Conservation (phyloP, 2,797 vertebrate species). For the Fistularia tabacaria region DNA sequence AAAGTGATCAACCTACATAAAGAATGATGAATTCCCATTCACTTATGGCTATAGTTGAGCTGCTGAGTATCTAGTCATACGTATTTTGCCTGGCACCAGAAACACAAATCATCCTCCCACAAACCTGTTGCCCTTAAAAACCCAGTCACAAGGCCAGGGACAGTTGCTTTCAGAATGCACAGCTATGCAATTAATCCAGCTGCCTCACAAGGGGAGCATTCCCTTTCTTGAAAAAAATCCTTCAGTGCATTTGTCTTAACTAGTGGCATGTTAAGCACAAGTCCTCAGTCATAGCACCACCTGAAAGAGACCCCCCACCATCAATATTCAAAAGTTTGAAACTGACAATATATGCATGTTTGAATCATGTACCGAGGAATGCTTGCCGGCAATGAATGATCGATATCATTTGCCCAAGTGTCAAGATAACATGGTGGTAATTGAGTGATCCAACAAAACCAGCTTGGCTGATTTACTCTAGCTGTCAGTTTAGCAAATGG, state of each 20-base stretch:
- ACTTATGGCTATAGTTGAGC: background rate
- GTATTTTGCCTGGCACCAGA: slow-evolving; percentile 39
- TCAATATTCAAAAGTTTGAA: slow-evolving; percentile 5
- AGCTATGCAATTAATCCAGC: slow-evolving; percentile 52
- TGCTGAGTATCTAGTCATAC: slow-evolving; percentile 9
- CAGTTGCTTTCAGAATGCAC: slow-evolving; percentile 54
- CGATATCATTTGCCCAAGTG: slow-evolving; percentile 55
- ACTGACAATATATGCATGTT: slow-evolving; percentile 1
- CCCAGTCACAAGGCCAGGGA: slow-evolving; percentile 33
- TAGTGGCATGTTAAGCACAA: slow-evolving; percentile 30
- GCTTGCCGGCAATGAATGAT: slow-evolving; percentile 32
- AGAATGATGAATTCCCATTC: background rate
- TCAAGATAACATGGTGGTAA: slow-evolving; percentile 52
- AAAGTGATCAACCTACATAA: background rate
- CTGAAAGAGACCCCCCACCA: slow-evolving; percentile 2
- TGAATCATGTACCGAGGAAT: slow-evolving; percentile 20
- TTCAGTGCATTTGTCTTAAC: slow-evolving; percentile 23
- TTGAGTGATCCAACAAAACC: slow-evolving; percentile 41
- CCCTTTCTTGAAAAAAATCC: slow-evolving; percentile 41
- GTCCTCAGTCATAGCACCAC: slow-evolving; percentile 9
- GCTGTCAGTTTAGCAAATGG: slow-evolving; percentile 43
- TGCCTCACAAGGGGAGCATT: slow-evolving; percentile 60
- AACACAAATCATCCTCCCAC: slow-evolving; percentile 30
- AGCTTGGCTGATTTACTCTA: slow-evolving; percentile 14
- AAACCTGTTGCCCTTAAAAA: slow-evolving; percentile 22